Base-by-base conservation (phyloP, 2,797 vertebrate species). In the Pipistrellus pipistrellus region DNA sequence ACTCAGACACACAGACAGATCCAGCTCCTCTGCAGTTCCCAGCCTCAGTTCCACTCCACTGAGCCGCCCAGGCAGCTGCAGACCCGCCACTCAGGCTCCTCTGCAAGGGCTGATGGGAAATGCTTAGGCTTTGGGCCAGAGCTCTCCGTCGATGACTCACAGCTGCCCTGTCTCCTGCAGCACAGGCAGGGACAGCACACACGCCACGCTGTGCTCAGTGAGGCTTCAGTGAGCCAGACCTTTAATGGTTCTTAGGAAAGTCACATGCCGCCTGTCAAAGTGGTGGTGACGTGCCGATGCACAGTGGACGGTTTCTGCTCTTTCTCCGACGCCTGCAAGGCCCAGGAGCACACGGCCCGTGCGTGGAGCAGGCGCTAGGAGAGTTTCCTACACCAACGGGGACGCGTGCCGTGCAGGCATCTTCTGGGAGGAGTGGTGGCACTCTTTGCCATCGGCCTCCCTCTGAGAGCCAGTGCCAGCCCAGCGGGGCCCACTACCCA, bases 401-500 rank as follows among this genome's bases (percentile, higher is more conserved):
- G 7, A 53, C 13, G 30, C 9, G 9, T 32, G 15, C 53, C 57
- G 27, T 18, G 46, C 35, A 23, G 13, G 4, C 18, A 69, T 86
- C 81, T 76, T 44, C 84, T 5, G 32, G 41, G 48, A 90, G 32
- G 32, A 41, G 15, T 15, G 6, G 48, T 48, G 32, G 35, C 17
- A 11, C 18, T 81, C 38, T 51, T 30, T 66, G 46, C 18, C 73
- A 8, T 57, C 15, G 4, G 44, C 66, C 69, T 66, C 84, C 48
- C 38, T 83, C 69, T 35, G n/a, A n/a, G 53, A 69, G 85, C 62
- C 6, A 1, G 35, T 62, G 20, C 6, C 46, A 10, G 51, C n/a
- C 44, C 13, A 1, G 20, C n/a, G 44, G 4, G 12, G 21, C 44
- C 62, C 12, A 13, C 46, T 82, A 97, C 97, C 94, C 75, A 99